phyloP scores from a whole-genome alignment of 2,797 vertebrate genomes.

The Chaetophractus vellerosus region DNA sequence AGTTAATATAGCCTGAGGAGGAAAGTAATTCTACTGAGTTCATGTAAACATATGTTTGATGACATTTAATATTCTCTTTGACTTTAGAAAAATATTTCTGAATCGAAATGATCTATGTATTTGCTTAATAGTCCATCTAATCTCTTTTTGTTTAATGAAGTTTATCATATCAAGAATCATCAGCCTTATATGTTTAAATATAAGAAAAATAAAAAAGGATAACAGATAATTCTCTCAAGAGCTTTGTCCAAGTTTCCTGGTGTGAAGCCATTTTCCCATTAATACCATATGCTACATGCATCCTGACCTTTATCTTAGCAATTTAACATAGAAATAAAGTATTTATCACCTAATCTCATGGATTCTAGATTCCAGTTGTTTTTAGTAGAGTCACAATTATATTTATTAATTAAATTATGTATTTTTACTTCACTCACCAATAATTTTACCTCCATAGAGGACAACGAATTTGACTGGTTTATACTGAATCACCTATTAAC shows the following conservation, averaged over 20 bases:
- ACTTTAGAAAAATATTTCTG: neutral
- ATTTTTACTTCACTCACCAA: neutral
- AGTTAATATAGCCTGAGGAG: neutral
- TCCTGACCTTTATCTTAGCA: neutral
- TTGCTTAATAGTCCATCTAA: neutral
- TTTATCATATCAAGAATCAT: neutral
- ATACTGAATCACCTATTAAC: neutral
- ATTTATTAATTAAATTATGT: neutral
- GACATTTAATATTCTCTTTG: neutral
- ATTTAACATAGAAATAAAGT: neutral
- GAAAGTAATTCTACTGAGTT: neutral
- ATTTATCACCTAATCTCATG: neutral
- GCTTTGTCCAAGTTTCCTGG: neutral
- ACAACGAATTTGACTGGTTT: neutral
- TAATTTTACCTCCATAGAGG: neutral
- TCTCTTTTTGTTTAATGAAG: neutral
- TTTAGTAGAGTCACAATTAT: neutral
- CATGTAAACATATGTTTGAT: neutral
- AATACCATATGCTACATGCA: rapidly evolving
- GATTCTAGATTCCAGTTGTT: neutral
- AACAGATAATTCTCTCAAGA: neutral
- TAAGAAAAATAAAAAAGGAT: neutral
- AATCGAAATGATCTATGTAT: neutral
- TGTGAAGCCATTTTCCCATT: neutral
- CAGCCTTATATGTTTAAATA: neutral